Conservation (phyloP, 2,797 vertebrate species). For the Loris lydekkerianus region DNA sequence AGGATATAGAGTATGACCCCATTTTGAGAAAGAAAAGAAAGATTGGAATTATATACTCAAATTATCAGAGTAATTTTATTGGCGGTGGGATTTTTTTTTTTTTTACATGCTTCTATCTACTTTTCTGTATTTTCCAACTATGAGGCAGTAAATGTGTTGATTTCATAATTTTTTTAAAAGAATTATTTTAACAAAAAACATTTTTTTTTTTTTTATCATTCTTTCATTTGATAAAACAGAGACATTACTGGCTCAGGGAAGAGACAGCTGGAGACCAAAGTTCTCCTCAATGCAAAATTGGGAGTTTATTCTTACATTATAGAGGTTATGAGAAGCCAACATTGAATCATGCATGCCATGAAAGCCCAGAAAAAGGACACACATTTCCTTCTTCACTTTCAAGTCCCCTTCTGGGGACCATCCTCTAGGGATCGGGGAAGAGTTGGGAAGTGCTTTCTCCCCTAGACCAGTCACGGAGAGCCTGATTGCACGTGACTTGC, state of each 20-base stretch:
- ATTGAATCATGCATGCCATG: neutral
- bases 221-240: conserved; percentile 33
- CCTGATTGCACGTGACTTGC: neutral
- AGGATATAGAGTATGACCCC: neutral
- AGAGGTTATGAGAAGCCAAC: neutral
- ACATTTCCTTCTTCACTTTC: neutral
- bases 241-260: neutral
- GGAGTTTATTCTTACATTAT: conserved; percentile 7
- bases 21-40: conserved; percentile 16
- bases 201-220: neutral
- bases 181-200: neutral
- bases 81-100: neutral
- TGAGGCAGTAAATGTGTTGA: neutral
- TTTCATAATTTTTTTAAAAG: neutral
- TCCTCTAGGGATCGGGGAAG: conserved; percentile 1
- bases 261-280: neutral
- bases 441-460: neutral
- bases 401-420: neutral
- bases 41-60: neutral
- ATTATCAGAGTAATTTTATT: neutral
- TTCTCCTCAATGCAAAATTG: conserved; percentile 20
- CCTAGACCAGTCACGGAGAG: neutral
- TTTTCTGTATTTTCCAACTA: conserved; percentile 21
- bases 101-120: neutral
- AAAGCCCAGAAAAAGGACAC: conserved; percentile 23